Percentiles rank a stretch among this genome's conserved stretches.
Evolutionary conservation across 2,797 vertebrate species (phyloP).

Genomic region (Melanogrammus aeglefinus): DNA sequence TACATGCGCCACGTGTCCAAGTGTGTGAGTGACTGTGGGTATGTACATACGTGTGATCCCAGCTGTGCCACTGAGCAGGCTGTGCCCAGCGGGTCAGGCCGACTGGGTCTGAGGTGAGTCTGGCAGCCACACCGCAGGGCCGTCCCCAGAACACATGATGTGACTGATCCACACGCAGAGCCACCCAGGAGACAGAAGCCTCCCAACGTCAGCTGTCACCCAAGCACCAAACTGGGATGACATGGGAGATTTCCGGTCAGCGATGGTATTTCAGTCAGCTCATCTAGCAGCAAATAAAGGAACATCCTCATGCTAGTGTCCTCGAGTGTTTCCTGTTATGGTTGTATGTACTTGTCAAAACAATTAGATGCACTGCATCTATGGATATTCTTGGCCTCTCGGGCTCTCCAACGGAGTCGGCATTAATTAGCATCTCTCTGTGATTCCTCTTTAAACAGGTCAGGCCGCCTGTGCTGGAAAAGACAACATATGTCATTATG

Average conservation of each 20-base stretch:
- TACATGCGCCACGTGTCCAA: constrained; percentile 6
- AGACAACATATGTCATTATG: constrained; percentile 62
- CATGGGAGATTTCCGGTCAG: constrained; percentile 13
- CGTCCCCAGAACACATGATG: constrained; percentile 18
- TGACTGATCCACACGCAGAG: constrained; percentile 48
- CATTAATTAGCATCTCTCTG: constrained; percentile 13
- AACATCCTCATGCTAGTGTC: neutral
- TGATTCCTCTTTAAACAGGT: constrained; percentile 47
- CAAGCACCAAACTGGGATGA: constrained; percentile 30
- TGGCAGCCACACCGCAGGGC: constrained; percentile 34
- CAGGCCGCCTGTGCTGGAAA: constrained; percentile 54
- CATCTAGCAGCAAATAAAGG: neutral
- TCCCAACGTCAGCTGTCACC: constrained; percentile 32
- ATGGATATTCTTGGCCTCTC: neutral
- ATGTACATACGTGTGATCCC: constrained; percentile 29
- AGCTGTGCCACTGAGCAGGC: constrained; percentile 58
- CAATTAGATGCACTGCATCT: neutral
- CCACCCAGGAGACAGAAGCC: constrained; percentile 30
- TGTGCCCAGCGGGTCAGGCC: constrained; percentile 46
- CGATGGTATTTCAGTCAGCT: neutral
- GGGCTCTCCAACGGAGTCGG: neutral
- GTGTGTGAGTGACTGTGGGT: neutral
- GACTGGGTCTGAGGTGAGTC: constrained; percentile 51
- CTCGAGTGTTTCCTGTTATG: neutral
- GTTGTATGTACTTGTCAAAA: neutral